Percentiles rank a stretch among this genome's conserved stretches.
phyloP scores from a whole-genome alignment of 2,797 vertebrate genomes.

The Cottoperca gobio region DNA sequence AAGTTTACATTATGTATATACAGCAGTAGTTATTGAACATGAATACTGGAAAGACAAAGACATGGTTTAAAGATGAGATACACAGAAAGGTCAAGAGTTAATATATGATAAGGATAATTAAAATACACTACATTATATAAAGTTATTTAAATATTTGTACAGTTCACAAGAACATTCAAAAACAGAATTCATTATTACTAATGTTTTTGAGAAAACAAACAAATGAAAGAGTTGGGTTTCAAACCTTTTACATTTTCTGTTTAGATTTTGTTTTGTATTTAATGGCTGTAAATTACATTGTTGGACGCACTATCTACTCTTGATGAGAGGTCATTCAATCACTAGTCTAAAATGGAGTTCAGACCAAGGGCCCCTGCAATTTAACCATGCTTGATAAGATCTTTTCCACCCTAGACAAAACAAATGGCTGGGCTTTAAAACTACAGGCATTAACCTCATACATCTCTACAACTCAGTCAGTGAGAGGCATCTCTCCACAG shows the following conservation, averaged over 20 bases:
- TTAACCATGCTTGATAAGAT: constrained; percentile 49
- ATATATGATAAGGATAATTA: constrained; percentile 61
- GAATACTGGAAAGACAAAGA: constrained; percentile 68
- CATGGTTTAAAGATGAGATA: constrained; percentile 50
- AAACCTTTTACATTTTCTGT: constrained; percentile 42
- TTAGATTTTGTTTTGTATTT: constrained; percentile 47
- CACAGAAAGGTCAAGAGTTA: constrained; percentile 56
- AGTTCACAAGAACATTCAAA: constrained; percentile 74
- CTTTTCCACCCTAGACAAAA: constrained; percentile 60
- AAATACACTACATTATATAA: constrained; percentile 70
- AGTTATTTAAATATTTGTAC: constrained; percentile 82
- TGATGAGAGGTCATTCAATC: constrained; percentile 63
- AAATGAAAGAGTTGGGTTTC: constrained; percentile 36
- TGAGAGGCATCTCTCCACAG: constrained; percentile 44
- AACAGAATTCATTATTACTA: constrained; percentile 45
- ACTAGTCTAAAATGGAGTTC: constrained; percentile 59
- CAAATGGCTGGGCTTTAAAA: constrained; percentile 66
- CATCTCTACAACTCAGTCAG: constrained; percentile 57
- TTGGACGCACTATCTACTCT: constrained; percentile 43
- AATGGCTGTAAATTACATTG: constrained; percentile 58
- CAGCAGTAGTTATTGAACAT: constrained; percentile 82
- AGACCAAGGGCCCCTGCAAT: constrained; percentile 55
- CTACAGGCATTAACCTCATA: constrained; percentile 64
- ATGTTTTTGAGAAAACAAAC: constrained; percentile 49
- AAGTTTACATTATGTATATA: constrained; percentile 79